phyloP scores from a whole-genome alignment of 2,888 invertebrate genomes.

The Hyles lineata region DNA sequence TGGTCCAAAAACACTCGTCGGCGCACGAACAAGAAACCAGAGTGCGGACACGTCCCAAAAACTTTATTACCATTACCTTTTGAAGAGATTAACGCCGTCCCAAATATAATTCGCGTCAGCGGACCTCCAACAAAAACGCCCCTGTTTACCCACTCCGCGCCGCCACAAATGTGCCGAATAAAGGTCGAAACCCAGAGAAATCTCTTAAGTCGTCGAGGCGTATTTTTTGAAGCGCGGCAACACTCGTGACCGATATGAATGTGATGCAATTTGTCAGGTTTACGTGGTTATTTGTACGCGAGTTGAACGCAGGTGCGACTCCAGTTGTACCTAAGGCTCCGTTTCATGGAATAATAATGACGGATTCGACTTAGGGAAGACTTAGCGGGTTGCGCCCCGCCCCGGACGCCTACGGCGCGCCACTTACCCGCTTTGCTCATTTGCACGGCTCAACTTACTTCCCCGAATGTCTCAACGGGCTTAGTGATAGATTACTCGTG shows the following conservation, averaged over 20 bases:
- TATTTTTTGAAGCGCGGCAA: constrained; percentile 64
- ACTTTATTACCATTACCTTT: constrained; percentile 50
- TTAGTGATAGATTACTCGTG: constrained; percentile 35
- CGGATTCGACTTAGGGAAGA: constrained; percentile 76
- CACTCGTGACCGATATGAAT: constrained; percentile 75
- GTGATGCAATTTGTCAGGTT: constrained; percentile 81
- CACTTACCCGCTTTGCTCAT: constrained; percentile 54
- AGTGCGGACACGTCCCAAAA: constrained; percentile 42
- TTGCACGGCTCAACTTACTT: constrained; percentile 58
- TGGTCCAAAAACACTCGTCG: constrained; percentile 11
- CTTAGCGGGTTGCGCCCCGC: constrained; percentile 54
- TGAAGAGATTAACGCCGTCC: constrained; percentile 49
- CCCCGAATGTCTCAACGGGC: constrained; percentile 45
- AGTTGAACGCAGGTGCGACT: constrained; percentile 70
- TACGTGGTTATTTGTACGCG: constrained; percentile 77
- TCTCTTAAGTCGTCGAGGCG: constrained; percentile 39
- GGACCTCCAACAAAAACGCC: constrained; percentile 54
- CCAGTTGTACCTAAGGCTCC: constrained; percentile 54
- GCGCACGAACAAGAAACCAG: constrained; percentile 38
- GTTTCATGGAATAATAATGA: constrained; percentile 77
- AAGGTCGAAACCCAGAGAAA: constrained; percentile 30
- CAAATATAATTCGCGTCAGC: constrained; percentile 50
- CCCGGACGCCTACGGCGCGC: constrained; percentile 44
- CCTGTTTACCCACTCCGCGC: constrained; percentile 43
- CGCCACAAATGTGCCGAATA: constrained; percentile 52